phyloP scores from a whole-genome alignment of 2,888 invertebrate species.

The Drosophila nigricruria region DNA sequence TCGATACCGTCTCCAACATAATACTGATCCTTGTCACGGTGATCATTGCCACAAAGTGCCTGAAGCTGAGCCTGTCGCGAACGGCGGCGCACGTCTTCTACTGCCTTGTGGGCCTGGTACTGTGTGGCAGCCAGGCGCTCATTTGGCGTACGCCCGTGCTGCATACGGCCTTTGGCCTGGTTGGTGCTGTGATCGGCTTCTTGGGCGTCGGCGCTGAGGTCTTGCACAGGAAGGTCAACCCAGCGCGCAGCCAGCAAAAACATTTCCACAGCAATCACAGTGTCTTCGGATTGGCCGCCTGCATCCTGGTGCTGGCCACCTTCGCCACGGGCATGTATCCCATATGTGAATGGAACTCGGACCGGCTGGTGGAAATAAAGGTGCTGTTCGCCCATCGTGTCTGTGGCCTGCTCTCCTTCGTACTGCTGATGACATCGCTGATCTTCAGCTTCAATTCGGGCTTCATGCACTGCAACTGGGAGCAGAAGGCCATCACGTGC shows the following conservation, averaged over 20 bases:
- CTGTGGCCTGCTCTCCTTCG: conserved; percentile 23
- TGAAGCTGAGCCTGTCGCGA: conserved; percentile 4
- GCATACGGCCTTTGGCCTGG: conserved; percentile 37
- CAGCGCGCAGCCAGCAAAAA: rapidly evolving
- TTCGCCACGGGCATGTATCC: conserved; percentile 21
- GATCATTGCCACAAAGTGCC: conserved; percentile 26
- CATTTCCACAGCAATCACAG: conserved; percentile 44
- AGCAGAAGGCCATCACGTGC: neutral
- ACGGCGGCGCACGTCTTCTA: conserved; percentile 42
- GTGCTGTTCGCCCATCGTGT: conserved; percentile 31
- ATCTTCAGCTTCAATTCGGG: conserved; percentile 46
- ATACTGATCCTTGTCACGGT: conserved; percentile 16
- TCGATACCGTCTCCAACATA: neutral
- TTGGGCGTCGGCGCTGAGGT: conserved; percentile 28
- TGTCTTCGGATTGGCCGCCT: conserved; percentile 28
- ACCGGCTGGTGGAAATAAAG: too few relatives aligned
- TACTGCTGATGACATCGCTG: conserved; percentile 22
- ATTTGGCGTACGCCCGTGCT: neutral
- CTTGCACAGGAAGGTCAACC: neutral
- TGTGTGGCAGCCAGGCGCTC: conserved; percentile 29
- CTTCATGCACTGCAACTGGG: conserved; percentile 48
- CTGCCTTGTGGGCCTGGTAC: conserved; percentile 27
- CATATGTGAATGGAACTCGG: too few relatives aligned
- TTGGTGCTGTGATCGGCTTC: conserved; percentile 16
- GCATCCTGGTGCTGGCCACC: neutral